Conservation (phyloP, 1,140 invertebrate genomes). For the Fopius arisanus region DNA sequence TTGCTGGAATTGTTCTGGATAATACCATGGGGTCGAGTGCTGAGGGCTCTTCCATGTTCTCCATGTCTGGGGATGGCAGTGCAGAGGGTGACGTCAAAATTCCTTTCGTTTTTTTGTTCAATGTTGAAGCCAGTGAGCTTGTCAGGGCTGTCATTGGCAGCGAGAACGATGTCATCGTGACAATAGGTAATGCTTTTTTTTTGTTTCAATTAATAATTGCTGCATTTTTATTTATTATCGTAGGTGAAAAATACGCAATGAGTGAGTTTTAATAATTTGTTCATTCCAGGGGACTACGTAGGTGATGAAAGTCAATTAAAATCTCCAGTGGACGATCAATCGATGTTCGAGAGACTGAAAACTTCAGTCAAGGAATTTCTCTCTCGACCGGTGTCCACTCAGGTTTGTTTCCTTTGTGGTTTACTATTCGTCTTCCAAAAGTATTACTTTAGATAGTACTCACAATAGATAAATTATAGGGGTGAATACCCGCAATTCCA, state of each 20-base stretch:
- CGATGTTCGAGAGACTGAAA: constrained; percentile 61
- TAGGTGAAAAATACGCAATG: background rate
- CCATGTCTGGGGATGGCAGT: constrained; percentile 92
- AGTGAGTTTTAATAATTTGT: constrained; percentile 7
- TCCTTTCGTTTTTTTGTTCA: constrained; percentile 90
- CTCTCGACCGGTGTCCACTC: constrained; percentile 42
- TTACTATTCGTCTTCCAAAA: constrained; percentile 41
- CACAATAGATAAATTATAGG: background rate
- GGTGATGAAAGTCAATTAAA: constrained; percentile 56
- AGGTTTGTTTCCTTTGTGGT: constrained; percentile 38
- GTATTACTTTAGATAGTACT: constrained; percentile 40
- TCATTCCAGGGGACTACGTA: constrained; percentile 48
- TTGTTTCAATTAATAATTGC: too few relatives aligned
- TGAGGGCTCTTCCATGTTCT: constrained; percentile 83
- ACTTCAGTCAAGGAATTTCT: constrained; percentile 60
- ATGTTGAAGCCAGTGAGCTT: constrained; percentile 77
- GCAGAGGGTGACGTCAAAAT: constrained; percentile 83
- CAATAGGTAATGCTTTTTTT: constrained; percentile 44
- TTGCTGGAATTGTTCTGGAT: constrained; percentile 89
- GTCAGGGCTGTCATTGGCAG: constrained; percentile 63
- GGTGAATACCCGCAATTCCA: background rate
- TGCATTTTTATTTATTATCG: constrained; percentile 13
- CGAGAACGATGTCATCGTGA: constrained; percentile 48
- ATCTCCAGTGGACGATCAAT: constrained; percentile 53
- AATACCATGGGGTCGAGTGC: constrained; percentile 80